Evolutionary conservation across 2,888 invertebrate species (phyloP), one percentile per base, ranked within the genome.

Genomic region (Congeria kusceri): DNA sequence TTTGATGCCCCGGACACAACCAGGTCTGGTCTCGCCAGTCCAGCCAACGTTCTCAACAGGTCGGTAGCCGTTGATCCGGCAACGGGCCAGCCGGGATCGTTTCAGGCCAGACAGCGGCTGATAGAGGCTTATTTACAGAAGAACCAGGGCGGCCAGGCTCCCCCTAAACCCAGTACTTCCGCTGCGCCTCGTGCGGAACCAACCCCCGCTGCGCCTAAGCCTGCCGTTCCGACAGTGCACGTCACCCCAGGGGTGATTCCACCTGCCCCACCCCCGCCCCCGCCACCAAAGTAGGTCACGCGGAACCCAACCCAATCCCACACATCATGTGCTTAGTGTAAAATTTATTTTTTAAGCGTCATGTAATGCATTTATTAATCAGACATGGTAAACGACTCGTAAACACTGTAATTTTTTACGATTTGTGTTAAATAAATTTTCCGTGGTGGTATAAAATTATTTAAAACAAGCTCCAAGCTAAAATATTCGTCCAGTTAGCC

Each of bases 211-310:
- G 27, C 32, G 2, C 61, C 29, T 25, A 63, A 56, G 28, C 63
- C 63, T 2, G 29, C 59, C 27, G 59, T 58, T 18, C 61, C 74
- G 5, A 23, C 64, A 11, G 70, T 83, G 28, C 47, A 57, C 25
- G 61, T 83, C 4, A 61, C 27, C 32, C 73, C 83, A n/a, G 83
- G 83, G 1, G 64, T 73, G 1, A 44, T 83, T 53, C 83, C 83
- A 1, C 83, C 83, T 1, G 73, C 82, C 1, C 83, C 83, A 13
- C 83, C 83, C 3, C 83, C 79, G 18, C 83, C 83, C 13, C 83
- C 83, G 27, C 56, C 32, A 0, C 63, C 71, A 25, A 53, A 53
- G 25, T 53, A 53, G 25, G 25, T 53, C 39, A 39, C 39, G 39
- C 39, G 39, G 39, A 39, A 39, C 15, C 39, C 15, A 11, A 39